phyloP scores from a whole-genome alignment of 2,888 invertebrate genomes.

The Sphinx pinastri region DNA sequence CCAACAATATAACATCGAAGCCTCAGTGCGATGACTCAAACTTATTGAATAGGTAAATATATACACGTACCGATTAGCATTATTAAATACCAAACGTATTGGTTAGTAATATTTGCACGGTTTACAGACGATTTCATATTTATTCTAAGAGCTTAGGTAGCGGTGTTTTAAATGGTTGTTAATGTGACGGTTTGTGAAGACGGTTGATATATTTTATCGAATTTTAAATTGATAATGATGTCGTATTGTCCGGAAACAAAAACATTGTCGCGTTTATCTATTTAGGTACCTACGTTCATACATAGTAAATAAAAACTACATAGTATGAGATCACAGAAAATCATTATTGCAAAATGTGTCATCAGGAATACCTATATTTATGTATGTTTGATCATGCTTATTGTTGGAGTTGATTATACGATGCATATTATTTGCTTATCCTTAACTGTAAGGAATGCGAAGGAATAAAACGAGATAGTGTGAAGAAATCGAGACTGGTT shows the following conservation, averaged over 20 bases:
- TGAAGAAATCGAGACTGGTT: slow-evolving; percentile 1
- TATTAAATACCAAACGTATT: slow-evolving; percentile 11
- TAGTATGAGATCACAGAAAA: slow-evolving; percentile 11
- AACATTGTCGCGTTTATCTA: not conserved
- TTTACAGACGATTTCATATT: not conserved
- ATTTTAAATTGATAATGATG: too few species aligned
- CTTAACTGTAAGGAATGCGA: not conserved
- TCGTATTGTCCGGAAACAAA: too few species aligned
- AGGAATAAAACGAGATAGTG: slow-evolving; percentile 9
- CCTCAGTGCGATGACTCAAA: slow-evolving; percentile 30
- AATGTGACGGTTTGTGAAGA: too few species aligned
- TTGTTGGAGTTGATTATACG: not conserved
- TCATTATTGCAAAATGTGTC: not conserved
- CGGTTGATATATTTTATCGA: too few species aligned
- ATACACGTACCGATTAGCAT: slow-evolving; percentile 26
- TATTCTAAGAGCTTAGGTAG: not conserved
- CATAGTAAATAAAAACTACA: not conserved
- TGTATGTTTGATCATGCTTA: not conserved
- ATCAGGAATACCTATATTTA: not conserved
- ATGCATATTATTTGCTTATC: not conserved
- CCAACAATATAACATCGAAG: slow-evolving; percentile 15
- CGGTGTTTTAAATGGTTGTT: not conserved
- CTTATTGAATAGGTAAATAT: slow-evolving; percentile 26
- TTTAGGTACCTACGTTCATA: not conserved
- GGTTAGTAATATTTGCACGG: not conserved